Conservation (phyloP, 2,113 vertebrate species). For the Brachionichthys hirsutus region DNA sequence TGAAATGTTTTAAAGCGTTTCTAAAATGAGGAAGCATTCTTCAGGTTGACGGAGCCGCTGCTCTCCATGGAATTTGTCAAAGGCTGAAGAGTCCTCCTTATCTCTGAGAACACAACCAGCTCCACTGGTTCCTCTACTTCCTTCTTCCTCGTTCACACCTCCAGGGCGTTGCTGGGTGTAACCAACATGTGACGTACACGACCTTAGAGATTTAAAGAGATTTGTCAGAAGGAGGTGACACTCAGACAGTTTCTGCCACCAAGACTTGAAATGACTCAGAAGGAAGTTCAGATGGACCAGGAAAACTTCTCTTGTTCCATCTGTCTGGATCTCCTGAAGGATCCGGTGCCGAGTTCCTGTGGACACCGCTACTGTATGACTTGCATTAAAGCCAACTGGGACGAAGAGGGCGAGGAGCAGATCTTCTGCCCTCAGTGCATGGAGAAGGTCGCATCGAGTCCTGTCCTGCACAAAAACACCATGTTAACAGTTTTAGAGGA, state of each 20-base stretch:
- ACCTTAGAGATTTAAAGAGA: too few species aligned
- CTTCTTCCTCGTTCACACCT: too few species aligned
- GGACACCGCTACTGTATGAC: conserved; percentile 3
- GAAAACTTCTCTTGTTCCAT: neutral
- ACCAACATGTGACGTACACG: too few species aligned
- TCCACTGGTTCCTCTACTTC: too few species aligned
- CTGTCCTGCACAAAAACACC: neutral
- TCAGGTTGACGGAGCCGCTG: too few species aligned
- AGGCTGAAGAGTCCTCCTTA: too few species aligned
- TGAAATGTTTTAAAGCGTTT: too few species aligned
- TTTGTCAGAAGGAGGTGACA: neutral
- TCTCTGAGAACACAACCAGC: too few species aligned
- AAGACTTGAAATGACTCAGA: neutral
- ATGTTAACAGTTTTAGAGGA: neutral
- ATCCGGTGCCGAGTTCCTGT: conserved; percentile 1
- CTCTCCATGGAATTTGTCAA: too few species aligned
- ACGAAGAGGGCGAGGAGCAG: neutral
- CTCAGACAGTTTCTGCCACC: neutral
- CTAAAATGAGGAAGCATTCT: too few species aligned
- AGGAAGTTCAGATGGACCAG: neutral
- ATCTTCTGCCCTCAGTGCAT: neutral
- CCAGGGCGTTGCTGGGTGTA: too few species aligned
- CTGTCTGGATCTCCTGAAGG: conserved; percentile 3
- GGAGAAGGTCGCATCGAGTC: neutral
- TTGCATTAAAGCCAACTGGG: neutral